phyloP scores from a whole-genome alignment of 2,113 vertebrate species.

The Gadus macrocephalus region DNA sequence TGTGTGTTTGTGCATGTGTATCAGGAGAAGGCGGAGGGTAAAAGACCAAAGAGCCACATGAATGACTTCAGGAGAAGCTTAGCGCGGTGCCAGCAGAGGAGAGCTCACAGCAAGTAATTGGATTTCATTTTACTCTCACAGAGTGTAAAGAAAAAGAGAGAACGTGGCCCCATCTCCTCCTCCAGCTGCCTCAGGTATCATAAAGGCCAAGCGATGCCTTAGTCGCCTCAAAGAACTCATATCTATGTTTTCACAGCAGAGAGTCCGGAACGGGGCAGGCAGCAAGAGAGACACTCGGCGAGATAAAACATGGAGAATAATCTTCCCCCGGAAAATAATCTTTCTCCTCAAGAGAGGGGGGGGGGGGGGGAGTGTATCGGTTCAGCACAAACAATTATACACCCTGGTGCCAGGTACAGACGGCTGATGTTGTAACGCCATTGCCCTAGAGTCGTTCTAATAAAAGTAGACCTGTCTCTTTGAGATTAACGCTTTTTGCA shows the following conservation, averaged over 20 bases:
- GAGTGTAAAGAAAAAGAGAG: constrained; percentile 4
- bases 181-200: constrained; percentile 41
- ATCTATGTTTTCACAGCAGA: not conserved
- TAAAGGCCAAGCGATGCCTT: constrained; percentile 25
- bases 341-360: not conserved
- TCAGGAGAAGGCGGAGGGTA: constrained; percentile 22
- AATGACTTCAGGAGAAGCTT: constrained; percentile 47
- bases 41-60: constrained; percentile 39
- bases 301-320: constrained; percentile 13
- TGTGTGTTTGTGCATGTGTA: not conserved
- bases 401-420: too few relatives aligned
- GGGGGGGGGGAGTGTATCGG: not conserved
- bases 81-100: constrained; percentile 39
- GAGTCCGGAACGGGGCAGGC: too few relatives aligned
- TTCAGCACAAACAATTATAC: constrained; percentile 1
- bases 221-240: constrained; percentile 27
- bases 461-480: too few relatives aligned
- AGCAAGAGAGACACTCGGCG: constrained; percentile 7
- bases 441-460: too few relatives aligned
- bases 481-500: too few relatives aligned
- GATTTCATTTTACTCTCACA: constrained; percentile 49
- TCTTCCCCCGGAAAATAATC: constrained; percentile 1
- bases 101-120: constrained; percentile 54
- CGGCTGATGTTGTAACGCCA: too few relatives aligned
- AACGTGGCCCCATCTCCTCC: constrained; percentile 25